phyloP scores from a whole-genome alignment of 2,888 invertebrate species.

The Diplazon laetatorius region DNA sequence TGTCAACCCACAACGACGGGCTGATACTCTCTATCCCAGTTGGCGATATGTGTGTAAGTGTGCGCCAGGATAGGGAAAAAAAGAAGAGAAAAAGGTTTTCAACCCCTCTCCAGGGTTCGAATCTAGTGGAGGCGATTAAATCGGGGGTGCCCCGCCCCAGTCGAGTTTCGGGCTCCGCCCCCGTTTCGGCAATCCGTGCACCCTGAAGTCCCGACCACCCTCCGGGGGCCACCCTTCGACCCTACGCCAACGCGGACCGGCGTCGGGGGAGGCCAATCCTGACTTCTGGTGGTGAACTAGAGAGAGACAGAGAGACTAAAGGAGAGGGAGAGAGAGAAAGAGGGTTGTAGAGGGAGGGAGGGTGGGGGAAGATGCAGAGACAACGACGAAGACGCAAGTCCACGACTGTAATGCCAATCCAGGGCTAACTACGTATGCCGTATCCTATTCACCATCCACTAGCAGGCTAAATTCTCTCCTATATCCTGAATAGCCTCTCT shows the following conservation, averaged over 20 bases:
- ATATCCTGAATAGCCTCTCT: not conserved
- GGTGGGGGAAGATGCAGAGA: too few relatives aligned
- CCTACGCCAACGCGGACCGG: conserved; percentile 40
- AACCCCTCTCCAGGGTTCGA: conserved; percentile 40
- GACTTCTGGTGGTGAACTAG: conserved; percentile 30
- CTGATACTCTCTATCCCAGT: not conserved
- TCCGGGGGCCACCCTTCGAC: conserved; percentile 24
- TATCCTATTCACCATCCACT: conserved; percentile 43
- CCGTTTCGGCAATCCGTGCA: conserved; percentile 60
- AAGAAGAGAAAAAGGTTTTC: too few relatives aligned
- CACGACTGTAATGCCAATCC: conserved; percentile 12
- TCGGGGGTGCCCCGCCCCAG: conserved; percentile 72
- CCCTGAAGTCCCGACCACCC: conserved; percentile 44
- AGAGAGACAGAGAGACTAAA: conserved; percentile 15
- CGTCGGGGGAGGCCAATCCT: conserved; percentile 52
- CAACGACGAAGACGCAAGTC: conserved; percentile 15
- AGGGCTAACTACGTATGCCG: not conserved
- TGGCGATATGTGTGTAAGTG: conserved; percentile 21
- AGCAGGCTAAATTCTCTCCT: conserved; percentile 32
- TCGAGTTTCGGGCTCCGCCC: conserved; percentile 64
- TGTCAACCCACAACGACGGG: conserved; percentile 51
- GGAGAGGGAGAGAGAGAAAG: conserved; percentile 4
- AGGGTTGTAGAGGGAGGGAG: too few relatives aligned
- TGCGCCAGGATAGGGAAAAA: conserved; percentile 54
- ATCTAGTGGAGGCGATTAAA: conserved; percentile 66